Evolutionary conservation across 2,113 vertebrate genomes (phyloP), one percentile per base, ranked within the genome.

Genomic region (Vimba vimba): DNA sequence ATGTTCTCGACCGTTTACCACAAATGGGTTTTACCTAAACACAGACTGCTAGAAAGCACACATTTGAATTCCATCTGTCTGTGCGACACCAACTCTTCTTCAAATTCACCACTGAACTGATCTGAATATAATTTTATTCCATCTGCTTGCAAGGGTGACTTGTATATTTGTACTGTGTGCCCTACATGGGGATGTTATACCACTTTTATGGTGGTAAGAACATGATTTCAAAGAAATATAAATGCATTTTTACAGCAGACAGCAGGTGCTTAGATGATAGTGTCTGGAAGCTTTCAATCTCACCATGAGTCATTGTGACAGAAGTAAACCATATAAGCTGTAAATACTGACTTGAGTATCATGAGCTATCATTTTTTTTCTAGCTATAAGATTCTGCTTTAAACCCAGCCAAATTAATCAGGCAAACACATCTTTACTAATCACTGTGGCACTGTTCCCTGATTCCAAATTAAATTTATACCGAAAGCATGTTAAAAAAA

Each of bases 11-110:
- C 50, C 2, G 1, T 77, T 77, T 6, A 55, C 17, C 13, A 2
- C 17, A 55, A 77, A 77, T 30, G 50, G 9, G 50, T 57, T 77
- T 77, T 77, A 77, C 75, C 36, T 79, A 33, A 79, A 60, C 52
- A 39, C 21, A 79, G 77, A 15, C 77, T 60, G 10, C 77, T n/a
- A n/a, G 33, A 79, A 60, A 79, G 55, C 30, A 43, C 33, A 79
- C 7, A 79, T 79, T 62, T 79, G 55, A 33, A 79, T 79, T 43
- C 21, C 21, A 43, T 79, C 33, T 43, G 33, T 60, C 11, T 36
- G 9, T 21, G 69, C 69, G 4, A 73, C 19, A 76, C 45, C 50
- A 55, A 19, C 30, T 57, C 47, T 33, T 55, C 30, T 57, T 78
- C 52, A 55, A 13, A 59, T 78, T 78, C 17, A 11, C 25, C 33